Evolutionary conservation across 2,888 invertebrate species (phyloP), one percentile per base, ranked within the genome.

Genomic region (Pachycephus smyrnensis): DNA sequence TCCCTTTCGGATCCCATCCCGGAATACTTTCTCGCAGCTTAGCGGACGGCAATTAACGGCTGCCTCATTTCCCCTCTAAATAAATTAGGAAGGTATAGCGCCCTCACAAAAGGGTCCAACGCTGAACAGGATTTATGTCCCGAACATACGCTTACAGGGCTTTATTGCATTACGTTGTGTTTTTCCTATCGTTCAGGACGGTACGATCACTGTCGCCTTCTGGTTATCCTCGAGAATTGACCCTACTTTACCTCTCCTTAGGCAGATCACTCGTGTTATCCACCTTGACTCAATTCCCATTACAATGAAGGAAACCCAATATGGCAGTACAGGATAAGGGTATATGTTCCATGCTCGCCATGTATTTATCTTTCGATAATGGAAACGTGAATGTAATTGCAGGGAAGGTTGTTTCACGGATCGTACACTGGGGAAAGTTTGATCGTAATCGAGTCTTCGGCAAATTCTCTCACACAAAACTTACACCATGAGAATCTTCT

Each of bases 131-230:
- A 74, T 74, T 74, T 74, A 74, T 36, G 82, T 83, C 85, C 83
- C 82, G 82, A 82, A 80, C 77, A 74, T 71, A 71, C 71, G 33
- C 32, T 32, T 71, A 84, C 83, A 77, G 73, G 78, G 80, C 85
- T 90, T 90, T 89, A 89, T 90, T 88, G 87, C 89, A 89, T 90
- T 90, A 89, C 86, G 80, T 84, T 77, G 83, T 84, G 82, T 88
- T 89, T 90, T 88, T 89, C 87, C 85, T 81, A 81, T 73, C 76
- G 71, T 33, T 12, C 32, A 23, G 71, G 55, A 15, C 55, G 6
- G 23, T 23, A 55, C 23, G 23, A 55, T 55, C 55, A 23, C 23
- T 55, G 6, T 23, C 55, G 55, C 55, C 55, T 40, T 6, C 15
- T 55, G 55, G 55, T 82, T 81, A 77, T 81, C 81, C 81, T 81